Conservation (phyloP, 64 coral and sea anemone species). For the Montipora foliosa region DNA sequence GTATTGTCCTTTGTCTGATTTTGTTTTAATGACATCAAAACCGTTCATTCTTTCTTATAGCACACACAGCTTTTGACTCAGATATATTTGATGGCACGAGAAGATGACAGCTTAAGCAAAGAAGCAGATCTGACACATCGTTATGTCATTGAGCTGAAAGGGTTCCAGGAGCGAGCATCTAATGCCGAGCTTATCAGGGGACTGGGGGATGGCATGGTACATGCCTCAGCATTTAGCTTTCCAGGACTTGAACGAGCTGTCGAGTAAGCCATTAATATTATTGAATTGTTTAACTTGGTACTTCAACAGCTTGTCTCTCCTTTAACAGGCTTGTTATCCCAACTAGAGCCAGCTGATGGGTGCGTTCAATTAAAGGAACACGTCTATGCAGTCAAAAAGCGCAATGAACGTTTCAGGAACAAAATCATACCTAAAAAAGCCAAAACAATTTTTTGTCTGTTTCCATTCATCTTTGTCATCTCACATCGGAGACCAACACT, state of each 20-base stretch:
- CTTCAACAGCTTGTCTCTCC: not conserved
- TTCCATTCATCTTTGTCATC: no score
- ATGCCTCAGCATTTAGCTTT: constrained; percentile 68
- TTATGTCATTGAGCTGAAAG: constrained; percentile 83
- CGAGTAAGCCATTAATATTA: constrained; percentile 51
- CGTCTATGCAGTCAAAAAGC: no score
- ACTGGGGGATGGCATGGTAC: constrained; percentile 50
- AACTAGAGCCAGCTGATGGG: no score
- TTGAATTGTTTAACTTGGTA: not conserved
- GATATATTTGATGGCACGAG: constrained; percentile 76
- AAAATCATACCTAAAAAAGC: no score
- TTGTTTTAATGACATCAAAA: not conserved
- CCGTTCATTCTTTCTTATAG: constrained; percentile 25
- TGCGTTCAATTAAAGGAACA: no score
- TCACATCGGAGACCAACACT: no score
- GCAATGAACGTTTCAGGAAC: no score
- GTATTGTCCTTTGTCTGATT: not conserved
- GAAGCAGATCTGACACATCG: constrained; percentile 59
- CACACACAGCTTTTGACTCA: constrained; percentile 80
- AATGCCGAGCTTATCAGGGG: constrained; percentile 77
- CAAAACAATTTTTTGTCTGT: no score
- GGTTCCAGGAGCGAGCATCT: constrained; percentile 82
- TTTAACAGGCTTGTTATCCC: no score
- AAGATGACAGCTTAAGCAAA: constrained; percentile 74
- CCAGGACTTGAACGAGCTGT: constrained; percentile 75